Evolutionary conservation across 2,888 invertebrate species (phyloP), one percentile per base, ranked within the genome.

Genomic region (Limenitis camilla): DNA sequence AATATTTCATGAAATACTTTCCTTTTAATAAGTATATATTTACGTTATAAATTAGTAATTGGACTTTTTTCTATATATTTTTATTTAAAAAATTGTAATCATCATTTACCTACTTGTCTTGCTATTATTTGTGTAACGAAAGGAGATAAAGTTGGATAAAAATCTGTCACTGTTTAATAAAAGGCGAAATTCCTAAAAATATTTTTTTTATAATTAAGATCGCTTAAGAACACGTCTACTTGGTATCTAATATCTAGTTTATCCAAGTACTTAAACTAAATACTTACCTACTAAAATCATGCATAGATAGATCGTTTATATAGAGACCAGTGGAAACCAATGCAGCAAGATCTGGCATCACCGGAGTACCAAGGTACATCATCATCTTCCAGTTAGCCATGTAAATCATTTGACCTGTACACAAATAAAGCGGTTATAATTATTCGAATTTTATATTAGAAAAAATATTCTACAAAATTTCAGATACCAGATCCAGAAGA

Each of bases 331-430:
- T 95, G 41, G 94, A 93, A 57, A 97, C 94, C 66, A 99, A 90
- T 0, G 96, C 94, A n/a, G 95, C 94, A 43, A 98, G 87, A 76
- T 97, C 96, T 0, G 96, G 95, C 96, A 98, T 96, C 32, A 98
- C 96, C 0, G 98, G 98, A 0, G 98, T 97, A 6, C 97, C 97
- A 47, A 99, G 88, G 74, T 97, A 99, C 92, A 98, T 95, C 88
- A 99, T 96, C 92, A 97, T 95, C 59, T 95, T 92, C 99, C 99
- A 99, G 72, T 97, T 96, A 64, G 96, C 95, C 97, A 99, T 97
- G 79, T 96, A 98, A 69, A 98, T 94, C 98, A 99, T 99, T 89
- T 98, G 98, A 64, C 98, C 98, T 95, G 75, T 39, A 35, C 9
- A 9, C 5, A 29, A 29, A 7, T 1, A 35, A 41, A 2, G 35